Percentiles rank a stretch among this genome's conserved stretches.
These are phyloP conservation scores for Drosophila micromelanica DNA, from an alignment of 1,140 invertebrate species.

Conservation along the genomic window DNA sequence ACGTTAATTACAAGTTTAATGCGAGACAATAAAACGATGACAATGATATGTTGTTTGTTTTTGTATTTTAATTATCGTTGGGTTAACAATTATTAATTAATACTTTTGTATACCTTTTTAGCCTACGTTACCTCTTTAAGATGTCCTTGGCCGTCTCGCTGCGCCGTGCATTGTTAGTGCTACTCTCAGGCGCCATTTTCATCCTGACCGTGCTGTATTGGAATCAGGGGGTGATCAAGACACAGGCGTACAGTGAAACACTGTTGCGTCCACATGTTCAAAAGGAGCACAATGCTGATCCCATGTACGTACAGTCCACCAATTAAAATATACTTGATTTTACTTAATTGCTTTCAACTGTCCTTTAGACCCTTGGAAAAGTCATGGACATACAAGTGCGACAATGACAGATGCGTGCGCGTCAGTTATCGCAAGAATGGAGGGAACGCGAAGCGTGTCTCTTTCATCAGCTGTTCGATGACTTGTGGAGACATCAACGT, in stretches of 20 bases:
- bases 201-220: slow-evolving; percentile 82
- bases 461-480: slow-evolving; percentile 83
- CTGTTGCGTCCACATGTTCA: slow-evolving; percentile 57
- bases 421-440: slow-evolving; percentile 55
- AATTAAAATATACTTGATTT: neutral
- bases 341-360: neutral
- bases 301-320: slow-evolving; percentile 56
- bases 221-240: slow-evolving; percentile 77
- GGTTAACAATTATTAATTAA: slow-evolving; percentile 14
- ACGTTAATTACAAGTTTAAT: slow-evolving; percentile 72
- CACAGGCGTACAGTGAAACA: slow-evolving; percentile 64
- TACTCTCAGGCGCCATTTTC: slow-evolving; percentile 72
- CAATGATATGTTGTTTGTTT: neutral
- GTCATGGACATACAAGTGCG: slow-evolving; percentile 83
- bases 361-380: slow-evolving; percentile 76
- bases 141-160: slow-evolving; percentile 83
- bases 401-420: slow-evolving; percentile 76
- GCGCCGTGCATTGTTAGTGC: slow-evolving; percentile 69
- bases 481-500: slow-evolving; percentile 82
- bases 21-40: neutral
- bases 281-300: slow-evolving; percentile 46
- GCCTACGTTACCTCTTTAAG: slow-evolving; percentile 83
- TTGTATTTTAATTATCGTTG: slow-evolving; percentile 8
- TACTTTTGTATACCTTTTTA: slow-evolving; percentile 4
- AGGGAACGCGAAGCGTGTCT: slow-evolving; percentile 67